A percentile compares a stretch with the other conserved stretches of the same genome.
These are phyloP conservation scores for Aphyosemion australe DNA, from an alignment of 2,113 vertebrate genomes.

Conservation along the genomic window DNA sequence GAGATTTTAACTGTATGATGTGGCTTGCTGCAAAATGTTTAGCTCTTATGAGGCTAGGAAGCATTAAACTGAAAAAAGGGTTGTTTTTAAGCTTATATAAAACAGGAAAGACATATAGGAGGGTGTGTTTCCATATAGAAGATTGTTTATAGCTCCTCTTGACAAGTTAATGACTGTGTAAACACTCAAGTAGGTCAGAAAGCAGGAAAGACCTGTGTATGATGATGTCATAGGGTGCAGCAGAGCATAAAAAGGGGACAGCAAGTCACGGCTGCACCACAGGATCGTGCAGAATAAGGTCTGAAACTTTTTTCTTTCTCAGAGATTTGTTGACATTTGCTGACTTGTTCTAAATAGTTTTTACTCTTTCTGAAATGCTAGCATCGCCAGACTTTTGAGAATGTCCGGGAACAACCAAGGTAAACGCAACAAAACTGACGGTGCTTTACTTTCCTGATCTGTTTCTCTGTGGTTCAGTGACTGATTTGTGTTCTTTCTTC, in stretches of 20 bases:
- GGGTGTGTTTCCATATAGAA: slow-evolving; percentile 5
- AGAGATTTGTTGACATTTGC: not conserved
- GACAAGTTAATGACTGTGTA: slow-evolving; percentile 28
- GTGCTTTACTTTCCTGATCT: too few species aligned
- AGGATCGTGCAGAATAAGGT: slow-evolving; percentile 6
- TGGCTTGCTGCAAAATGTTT: too few species aligned
- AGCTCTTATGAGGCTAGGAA: not conserved
- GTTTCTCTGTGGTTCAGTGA: not conserved
- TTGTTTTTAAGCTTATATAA: not conserved
- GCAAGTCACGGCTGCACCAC: not conserved
- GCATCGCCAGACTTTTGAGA: slow-evolving; percentile 8
- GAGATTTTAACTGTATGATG: not conserved
- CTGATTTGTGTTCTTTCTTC: not conserved
- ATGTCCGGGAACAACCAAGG: slow-evolving; percentile 71
- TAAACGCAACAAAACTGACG: slow-evolving; percentile 15
- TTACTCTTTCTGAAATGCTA: slow-evolving; percentile 7
- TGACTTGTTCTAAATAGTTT: not conserved
- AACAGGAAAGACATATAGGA: not conserved
- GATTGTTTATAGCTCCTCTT: not conserved
- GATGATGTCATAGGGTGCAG: not conserved
- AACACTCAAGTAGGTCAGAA: slow-evolving; percentile 24
- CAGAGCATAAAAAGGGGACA: slow-evolving; percentile 42
- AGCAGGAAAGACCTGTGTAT: slow-evolving; percentile 1
- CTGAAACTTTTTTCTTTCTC: not conserved
- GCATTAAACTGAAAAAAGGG: not conserved